Base-by-base conservation (phyloP, 2,888 invertebrate genomes). In the Trachelus tabidus region DNA sequence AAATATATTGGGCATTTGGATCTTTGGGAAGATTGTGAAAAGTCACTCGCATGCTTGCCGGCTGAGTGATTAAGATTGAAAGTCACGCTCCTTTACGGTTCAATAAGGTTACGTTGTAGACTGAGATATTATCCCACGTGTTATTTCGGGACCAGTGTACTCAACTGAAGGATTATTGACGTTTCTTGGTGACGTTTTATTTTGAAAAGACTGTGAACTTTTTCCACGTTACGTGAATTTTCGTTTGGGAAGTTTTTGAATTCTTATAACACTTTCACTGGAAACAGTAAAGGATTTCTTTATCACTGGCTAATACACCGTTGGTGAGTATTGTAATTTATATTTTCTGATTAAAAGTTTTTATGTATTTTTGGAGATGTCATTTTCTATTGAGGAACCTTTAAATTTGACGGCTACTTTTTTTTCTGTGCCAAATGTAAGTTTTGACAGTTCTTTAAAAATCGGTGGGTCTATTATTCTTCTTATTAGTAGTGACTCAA, bases 321-420 rank as follows among this genome's bases (percentile, higher is more conserved):
- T 87, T 88, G 88, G 87, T 87, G 81, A 88, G 88, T 87, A 80
- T 78, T 33, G n/a, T 77, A 76, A 33, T 31, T 34, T 37, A 2
- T 33, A 56, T 56, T 40, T 75, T 56, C 56, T 75, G 0, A 33
- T 68, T 23, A 12, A 23, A n/a, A 73, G 31, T 37, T 11, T 56
- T n/a, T 11, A 11, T n/a, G 33, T 33, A 40, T 12, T 15, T 73
- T 34, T 69, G 35, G n/a, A 68, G 35, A 31, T 56, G 56, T 23
- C 23, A 56, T 56, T 56, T 56, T 56, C 56, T 23, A 56, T 56
- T 56, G 56, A 56, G 56, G 9, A 56, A 56, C 23, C 23, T 23
- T 56, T 56, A 56, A 23, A 56, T 56, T 56, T 9, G 23, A 23
- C 23, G 23, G 6, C 23, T 23, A 40, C 1, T 15, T 56, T 23